Evolutionary conservation across 2,888 invertebrate species (phyloP).

Genomic region (Onchidella celtica): DNA sequence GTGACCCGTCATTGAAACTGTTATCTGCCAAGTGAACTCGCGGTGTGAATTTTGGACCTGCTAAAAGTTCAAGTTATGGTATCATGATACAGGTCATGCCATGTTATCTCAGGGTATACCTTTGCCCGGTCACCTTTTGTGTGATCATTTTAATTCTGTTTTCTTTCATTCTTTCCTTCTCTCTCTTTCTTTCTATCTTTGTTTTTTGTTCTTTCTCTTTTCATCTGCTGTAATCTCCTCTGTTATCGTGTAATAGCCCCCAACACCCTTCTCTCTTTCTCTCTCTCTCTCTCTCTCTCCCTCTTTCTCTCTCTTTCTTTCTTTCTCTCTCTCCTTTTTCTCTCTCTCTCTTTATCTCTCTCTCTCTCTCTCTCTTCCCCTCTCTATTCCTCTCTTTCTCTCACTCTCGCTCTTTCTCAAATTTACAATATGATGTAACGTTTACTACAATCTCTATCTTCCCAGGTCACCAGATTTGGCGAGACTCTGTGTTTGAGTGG

Average conservation of each 20-base stretch:
- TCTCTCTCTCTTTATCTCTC: neutral
- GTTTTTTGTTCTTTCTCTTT: neutral
- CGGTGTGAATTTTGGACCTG: no score
- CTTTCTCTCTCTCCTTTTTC: conserved; percentile 31
- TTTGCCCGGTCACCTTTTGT: neutral
- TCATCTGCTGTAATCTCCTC: neutral
- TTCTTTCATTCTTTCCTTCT: neutral
- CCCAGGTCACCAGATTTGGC: conserved; percentile 82
- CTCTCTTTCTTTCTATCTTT: neutral
- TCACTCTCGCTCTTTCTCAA: no score
- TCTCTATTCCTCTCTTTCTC: conserved; percentile 5
- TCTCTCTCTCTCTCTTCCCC: conserved; percentile 22
- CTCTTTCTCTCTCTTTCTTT: conserved; percentile 16
- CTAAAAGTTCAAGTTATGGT: neutral
- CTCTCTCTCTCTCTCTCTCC: neutral
- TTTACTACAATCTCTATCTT: neutral
- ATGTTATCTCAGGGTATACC: neutral
- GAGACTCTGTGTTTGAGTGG: conserved; percentile 95
- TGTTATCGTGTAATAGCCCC: neutral
- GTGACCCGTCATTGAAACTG: no score
- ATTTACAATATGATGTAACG: no score
- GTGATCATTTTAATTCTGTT: neutral
- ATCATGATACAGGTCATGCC: neutral
- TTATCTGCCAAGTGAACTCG: no score
- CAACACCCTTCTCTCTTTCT: conserved; percentile 12